Evolutionary conservation across 2,797 vertebrate genomes (phyloP).

Genomic region (Phrynocephalus forsythii): DNA sequence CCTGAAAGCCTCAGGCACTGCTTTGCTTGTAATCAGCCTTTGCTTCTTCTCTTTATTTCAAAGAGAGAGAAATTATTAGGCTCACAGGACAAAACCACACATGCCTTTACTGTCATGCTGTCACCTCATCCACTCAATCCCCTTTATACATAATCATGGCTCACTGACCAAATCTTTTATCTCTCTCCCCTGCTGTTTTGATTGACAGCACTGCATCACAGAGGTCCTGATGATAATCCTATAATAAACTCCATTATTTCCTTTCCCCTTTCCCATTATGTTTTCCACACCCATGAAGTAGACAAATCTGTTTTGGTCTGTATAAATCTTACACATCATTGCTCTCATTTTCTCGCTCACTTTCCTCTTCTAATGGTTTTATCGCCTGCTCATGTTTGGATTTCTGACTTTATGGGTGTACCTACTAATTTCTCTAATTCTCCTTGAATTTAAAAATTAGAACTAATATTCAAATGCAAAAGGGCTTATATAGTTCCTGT

Average conservation of each 20-base stretch:
- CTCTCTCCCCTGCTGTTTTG: conserved; percentile 24
- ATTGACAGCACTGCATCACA: background rate
- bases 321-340: conserved; percentile 26
- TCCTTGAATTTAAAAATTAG: background rate
- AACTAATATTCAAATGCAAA: conserved; percentile 7
- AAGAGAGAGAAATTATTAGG: background rate
- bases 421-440: background rate
- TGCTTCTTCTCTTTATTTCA: background rate
- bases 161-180: conserved; percentile 15
- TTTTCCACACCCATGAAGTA: background rate
- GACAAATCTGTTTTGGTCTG: conserved; percentile 16
- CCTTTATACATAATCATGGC: conserved; percentile 8
- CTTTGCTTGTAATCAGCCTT: background rate
- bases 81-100: conserved; percentile 1
- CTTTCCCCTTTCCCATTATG: background rate
- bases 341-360: conserved; percentile 14
- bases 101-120: conserved; percentile 13
- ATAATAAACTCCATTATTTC: conserved; percentile 13
- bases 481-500: background rate
- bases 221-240: background rate
- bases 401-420: background rate
- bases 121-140: conserved; percentile 8
- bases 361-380: conserved; percentile 7
- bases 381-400: background rate
- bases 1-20: conserved; percentile 30